Evolutionary conservation across 2,797 vertebrate genomes (phyloP).

Genomic region (Anableps anableps): DNA sequence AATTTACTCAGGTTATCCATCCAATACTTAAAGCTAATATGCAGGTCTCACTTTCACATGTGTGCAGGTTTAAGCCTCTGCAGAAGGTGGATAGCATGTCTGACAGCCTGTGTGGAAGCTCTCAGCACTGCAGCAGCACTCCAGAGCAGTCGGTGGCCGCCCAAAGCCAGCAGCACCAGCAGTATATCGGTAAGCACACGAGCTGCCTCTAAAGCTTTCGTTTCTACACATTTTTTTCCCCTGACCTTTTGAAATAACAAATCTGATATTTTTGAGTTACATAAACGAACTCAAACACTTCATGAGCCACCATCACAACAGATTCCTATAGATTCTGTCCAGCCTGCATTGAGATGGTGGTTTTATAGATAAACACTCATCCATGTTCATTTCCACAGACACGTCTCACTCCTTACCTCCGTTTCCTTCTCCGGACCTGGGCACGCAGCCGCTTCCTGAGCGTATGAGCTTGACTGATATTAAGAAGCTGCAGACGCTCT

Average conservation of each 20-base stretch:
- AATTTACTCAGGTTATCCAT: neutral
- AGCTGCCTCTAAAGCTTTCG: neutral
- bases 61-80: slow-evolving; percentile 90
- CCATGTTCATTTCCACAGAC: slow-evolving; percentile 69
- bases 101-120: slow-evolving; percentile 85
- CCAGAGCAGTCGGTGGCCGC: slow-evolving; percentile 92
- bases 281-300: neutral
- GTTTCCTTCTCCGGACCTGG: slow-evolving; percentile 90
- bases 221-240: neutral
- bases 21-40: slow-evolving; percentile 8
- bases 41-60: slow-evolving; percentile 7
- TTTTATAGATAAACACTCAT: slow-evolving; percentile 29
- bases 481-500: slow-evolving; percentile 91
- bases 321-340: neutral
- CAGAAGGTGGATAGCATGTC: slow-evolving; percentile 92
- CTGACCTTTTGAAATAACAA: neutral
- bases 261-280: neutral
- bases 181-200: slow-evolving; percentile 90
- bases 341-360: neutral
- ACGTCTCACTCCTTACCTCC: slow-evolving; percentile 90
- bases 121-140: slow-evolving; percentile 83
- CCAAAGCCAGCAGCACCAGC: slow-evolving; percentile 97
- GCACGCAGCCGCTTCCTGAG: slow-evolving; percentile 85
- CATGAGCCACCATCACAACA: neutral
- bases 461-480: slow-evolving; percentile 87